Evolutionary conservation across 2,113 vertebrate species (phyloP).

Genomic region (Saccopteryx leptura): DNA sequence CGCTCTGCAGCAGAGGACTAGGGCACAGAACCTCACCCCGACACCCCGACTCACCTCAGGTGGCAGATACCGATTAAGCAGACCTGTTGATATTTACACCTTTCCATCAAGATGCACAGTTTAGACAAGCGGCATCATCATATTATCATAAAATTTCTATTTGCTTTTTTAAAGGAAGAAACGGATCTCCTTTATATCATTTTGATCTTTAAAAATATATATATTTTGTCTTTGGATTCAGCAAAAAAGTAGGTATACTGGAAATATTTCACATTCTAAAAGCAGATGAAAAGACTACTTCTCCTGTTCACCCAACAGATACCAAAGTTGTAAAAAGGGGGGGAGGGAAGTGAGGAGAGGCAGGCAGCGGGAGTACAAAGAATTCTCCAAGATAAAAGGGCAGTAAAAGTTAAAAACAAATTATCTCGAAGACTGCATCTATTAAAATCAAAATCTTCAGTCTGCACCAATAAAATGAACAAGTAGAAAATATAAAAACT

Average conservation of each 20-base stretch:
- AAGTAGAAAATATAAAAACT: constrained; percentile 83
- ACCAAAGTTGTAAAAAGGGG: constrained; percentile 68
- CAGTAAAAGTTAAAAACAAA: constrained; percentile 56
- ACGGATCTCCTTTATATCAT: constrained; percentile 72
- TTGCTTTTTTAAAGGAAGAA: constrained; percentile 75
- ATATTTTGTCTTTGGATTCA: constrained; percentile 87
- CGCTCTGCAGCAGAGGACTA: constrained; percentile 31
- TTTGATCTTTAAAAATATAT: constrained; percentile 86
- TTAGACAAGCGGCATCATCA: constrained; percentile 73
- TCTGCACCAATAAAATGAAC: constrained; percentile 83
- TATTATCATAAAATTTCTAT: constrained; percentile 39
- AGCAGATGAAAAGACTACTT: constrained; percentile 69
- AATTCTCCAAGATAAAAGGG: constrained; percentile 68
- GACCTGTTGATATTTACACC: constrained; percentile 57
- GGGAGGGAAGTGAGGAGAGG: not conserved
- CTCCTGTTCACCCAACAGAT: constrained; percentile 53
- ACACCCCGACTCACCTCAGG: not conserved
- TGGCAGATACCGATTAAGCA: not conserved
- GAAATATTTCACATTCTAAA: constrained; percentile 82
- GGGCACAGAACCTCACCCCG: not conserved
- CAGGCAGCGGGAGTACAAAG: constrained; percentile 75
- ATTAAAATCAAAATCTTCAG: constrained; percentile 69
- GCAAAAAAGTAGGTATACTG: constrained; percentile 83
- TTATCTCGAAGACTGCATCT: constrained; percentile 68
- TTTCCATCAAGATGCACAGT: constrained; percentile 35